Percentiles rank a stretch among this genome's conserved stretches.
These are phyloP conservation scores for Colinus virginianus DNA, from an alignment of 2,113 vertebrate species.

Conservation along the genomic window DNA sequence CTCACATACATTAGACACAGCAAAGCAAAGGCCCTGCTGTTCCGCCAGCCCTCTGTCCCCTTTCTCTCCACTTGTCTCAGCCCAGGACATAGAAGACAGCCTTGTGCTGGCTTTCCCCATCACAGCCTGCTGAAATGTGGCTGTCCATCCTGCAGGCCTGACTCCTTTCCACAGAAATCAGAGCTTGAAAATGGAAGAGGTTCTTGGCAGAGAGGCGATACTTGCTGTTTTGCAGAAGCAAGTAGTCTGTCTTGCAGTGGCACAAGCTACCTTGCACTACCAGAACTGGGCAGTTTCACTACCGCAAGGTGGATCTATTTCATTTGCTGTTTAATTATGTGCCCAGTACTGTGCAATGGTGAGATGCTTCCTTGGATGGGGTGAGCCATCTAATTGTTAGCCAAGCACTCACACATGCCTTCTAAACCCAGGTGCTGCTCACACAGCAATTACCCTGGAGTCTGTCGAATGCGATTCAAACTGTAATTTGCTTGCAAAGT, in stretches of 20 bases:
- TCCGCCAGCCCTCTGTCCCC: neutral
- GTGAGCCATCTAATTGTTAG: neutral
- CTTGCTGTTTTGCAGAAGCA: neutral
- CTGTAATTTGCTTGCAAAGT: neutral
- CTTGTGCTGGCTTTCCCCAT: neutral
- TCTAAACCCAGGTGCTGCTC: neutral
- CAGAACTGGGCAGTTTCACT: neutral
- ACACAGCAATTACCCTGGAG: neutral
- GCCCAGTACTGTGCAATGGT: neutral
- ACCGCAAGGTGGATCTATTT: neutral
- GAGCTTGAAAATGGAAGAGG: neutral
- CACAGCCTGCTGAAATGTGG: neutral
- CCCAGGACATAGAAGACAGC: neutral
- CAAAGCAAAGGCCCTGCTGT: neutral
- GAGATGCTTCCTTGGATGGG: neutral
- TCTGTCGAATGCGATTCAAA: neutral
- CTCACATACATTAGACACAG: neutral
- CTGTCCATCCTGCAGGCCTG: neutral
- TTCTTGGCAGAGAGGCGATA: neutral
- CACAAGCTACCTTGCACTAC: neutral
- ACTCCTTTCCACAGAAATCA: neutral
- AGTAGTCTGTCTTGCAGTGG: neutral
- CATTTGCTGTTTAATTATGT: conserved; percentile 49
- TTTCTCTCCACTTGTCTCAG: neutral
- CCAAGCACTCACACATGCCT: neutral